Evolutionary conservation across 1,140 invertebrate species (phyloP).

Genomic region (Metopolophium dirhodum): DNA sequence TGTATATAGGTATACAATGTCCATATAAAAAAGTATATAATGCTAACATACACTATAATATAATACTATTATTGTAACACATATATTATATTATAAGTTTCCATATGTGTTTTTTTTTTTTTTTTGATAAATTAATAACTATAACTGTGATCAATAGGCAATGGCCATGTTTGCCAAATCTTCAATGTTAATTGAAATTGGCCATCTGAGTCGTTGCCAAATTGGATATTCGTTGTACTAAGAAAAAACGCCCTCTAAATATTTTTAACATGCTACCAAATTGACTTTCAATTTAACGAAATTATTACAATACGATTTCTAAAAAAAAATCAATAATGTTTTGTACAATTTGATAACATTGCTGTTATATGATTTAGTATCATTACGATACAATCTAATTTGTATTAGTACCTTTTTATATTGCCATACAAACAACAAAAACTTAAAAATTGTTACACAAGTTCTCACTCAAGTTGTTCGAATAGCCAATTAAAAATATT

Average conservation of each 20-base stretch:
- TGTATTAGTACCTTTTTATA: background rate
- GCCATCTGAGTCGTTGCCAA: background rate
- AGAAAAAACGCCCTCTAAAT: background rate
- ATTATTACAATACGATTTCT: background rate
- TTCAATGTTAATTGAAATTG: slow-evolving; percentile 33
- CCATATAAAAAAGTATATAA: no score
- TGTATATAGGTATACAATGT: no score
- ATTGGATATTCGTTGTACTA: background rate
- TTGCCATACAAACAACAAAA: no score
- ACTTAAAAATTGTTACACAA: no score
- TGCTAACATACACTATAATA: no score
- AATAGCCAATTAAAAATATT: no score
- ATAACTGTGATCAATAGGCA: background rate
- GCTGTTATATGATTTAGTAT: background rate
- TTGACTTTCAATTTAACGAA: background rate
- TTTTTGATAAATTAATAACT: background rate
- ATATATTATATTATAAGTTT: background rate
- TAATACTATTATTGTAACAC: no score
- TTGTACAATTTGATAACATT: background rate
- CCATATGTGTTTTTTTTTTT: background rate
- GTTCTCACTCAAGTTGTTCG: no score
- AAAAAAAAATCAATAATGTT: background rate
- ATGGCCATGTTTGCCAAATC: background rate
- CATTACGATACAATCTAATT: background rate
- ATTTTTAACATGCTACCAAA: background rate